Evolutionary conservation across 2,888 invertebrate genomes (phyloP).

Genomic region (Pinctada fucata): DNA sequence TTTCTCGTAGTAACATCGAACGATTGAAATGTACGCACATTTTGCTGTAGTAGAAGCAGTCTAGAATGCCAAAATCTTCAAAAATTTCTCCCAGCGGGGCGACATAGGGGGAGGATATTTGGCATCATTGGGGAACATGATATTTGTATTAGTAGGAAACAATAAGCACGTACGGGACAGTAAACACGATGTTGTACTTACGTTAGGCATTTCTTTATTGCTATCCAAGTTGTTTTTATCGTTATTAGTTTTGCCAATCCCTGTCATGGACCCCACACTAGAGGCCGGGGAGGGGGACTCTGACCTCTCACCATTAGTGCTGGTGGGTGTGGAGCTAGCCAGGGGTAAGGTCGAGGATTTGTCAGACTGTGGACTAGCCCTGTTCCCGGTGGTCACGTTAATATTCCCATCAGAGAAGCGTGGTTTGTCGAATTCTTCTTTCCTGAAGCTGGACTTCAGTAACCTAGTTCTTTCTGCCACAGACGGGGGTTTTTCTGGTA

Average conservation of each 20-base stretch:
- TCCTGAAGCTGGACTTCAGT: conserved; percentile 66
- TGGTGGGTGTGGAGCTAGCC: conserved; percentile 45
- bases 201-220: conserved; percentile 14
- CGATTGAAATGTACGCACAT: too few species aligned
- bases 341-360: conserved; percentile 50
- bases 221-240: conserved; percentile 20
- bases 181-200: not conserved
- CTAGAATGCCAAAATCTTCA: too few species aligned
- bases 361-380: conserved; percentile 56
- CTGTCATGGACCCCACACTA: conserved; percentile 39
- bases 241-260: conserved; percentile 28
- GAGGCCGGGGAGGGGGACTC: conserved; percentile 48
- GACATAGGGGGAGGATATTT: too few species aligned
- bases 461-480: conserved; percentile 68
- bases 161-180: too few species aligned
- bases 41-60: too few species aligned
- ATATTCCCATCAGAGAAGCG: conserved; percentile 41
- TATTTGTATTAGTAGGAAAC: too few species aligned
- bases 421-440: conserved; percentile 61
- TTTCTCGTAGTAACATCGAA: too few species aligned
- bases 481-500: conserved; percentile 70
- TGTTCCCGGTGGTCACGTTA: conserved; percentile 32
- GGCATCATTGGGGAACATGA: too few species aligned
- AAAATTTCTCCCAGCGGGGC: too few species aligned
- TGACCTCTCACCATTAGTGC: conserved; percentile 55